These are phyloP conservation scores for Xanthia togata DNA, from an alignment of 2,888 invertebrate species.

Conservation along the genomic window DNA sequence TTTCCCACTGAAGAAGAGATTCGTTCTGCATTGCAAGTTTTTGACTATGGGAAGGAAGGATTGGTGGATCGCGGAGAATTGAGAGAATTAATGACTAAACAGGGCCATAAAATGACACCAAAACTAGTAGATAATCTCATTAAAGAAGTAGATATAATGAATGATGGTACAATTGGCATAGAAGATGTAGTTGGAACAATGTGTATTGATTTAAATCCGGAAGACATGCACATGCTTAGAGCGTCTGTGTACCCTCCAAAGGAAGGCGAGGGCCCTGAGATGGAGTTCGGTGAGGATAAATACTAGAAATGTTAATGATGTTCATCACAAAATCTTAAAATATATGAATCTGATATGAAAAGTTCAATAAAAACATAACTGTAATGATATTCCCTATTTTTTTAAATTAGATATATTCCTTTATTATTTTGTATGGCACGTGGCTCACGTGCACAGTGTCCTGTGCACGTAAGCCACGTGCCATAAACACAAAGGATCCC, in stretches of 20 bases:
- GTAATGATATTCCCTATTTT: not conserved
- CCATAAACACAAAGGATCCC: too few relatives aligned
- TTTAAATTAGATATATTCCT: too few relatives aligned
- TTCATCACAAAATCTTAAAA: conserved; percentile 9
- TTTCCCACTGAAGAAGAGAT: conserved; percentile 83
- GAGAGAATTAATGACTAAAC: conserved; percentile 77
- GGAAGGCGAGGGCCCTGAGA: conserved; percentile 42
- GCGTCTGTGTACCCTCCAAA: conserved; percentile 71
- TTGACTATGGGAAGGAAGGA: conserved; percentile 80
- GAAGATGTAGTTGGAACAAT: conserved; percentile 87
- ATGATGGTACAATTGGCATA: conserved; percentile 85
- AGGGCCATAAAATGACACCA: conserved; percentile 81
- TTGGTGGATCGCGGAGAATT: conserved; percentile 80
- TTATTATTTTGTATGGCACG: not conserved
- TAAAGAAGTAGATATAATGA: conserved; percentile 85
- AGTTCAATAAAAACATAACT: conserved; percentile 21
- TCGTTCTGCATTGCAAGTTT: conserved; percentile 78
- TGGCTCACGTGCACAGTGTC: not conserved
- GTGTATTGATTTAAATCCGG: conserved; percentile 84
- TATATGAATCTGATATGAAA: not conserved
- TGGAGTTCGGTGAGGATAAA: not conserved
- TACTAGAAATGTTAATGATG: not conserved
- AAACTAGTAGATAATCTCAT: conserved; percentile 80
- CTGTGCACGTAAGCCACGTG: too few relatives aligned
- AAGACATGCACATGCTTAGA: conserved; percentile 80